Evolutionary conservation across 2,113 vertebrate genomes (phyloP).

Genomic region (Burhinus bistriatus): DNA sequence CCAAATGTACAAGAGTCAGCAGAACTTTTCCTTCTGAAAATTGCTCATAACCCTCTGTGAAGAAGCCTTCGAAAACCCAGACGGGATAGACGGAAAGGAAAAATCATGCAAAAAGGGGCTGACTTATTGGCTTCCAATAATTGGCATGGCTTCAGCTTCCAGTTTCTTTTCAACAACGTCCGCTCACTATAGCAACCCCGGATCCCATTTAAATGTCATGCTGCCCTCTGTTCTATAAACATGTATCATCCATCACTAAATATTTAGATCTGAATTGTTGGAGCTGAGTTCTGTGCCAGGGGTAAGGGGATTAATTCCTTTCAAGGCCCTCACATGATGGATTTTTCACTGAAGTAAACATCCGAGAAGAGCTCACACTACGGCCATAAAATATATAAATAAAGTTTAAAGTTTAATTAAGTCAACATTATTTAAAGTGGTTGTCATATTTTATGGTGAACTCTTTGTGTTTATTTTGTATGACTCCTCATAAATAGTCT

Average conservation of each 20-base stretch:
- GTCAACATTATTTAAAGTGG: slow-evolving; percentile 84
- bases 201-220: slow-evolving; percentile 82
- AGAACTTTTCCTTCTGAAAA: slow-evolving; percentile 76
- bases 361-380: slow-evolving; percentile 83
- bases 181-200: slow-evolving; percentile 74
- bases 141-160: slow-evolving; percentile 73
- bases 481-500: slow-evolving; percentile 80
- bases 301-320: slow-evolving; percentile 85
- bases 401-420: slow-evolving; percentile 87
- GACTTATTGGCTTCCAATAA: slow-evolving; percentile 75
- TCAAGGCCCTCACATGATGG: slow-evolving; percentile 84
- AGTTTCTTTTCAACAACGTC: slow-evolving; percentile 74
- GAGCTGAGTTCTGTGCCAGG: slow-evolving; percentile 84
- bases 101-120: slow-evolving; percentile 49
- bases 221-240: slow-evolving; percentile 85
- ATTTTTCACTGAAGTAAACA: slow-evolving; percentile 85
- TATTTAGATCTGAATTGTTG: slow-evolving; percentile 88
- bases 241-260: slow-evolving; percentile 88
- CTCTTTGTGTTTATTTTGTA: slow-evolving; percentile 81
- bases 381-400: slow-evolving; percentile 84
- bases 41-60: slow-evolving; percentile 68
- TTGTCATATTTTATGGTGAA: slow-evolving; percentile 84
- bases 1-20: slow-evolving; percentile 81
- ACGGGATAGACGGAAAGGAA: slow-evolving; percentile 19
- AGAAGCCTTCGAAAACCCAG: slow-evolving; percentile 67